These are phyloP conservation scores for Rhombomys opimus DNA, from an alignment of 2,113 vertebrate genomes.

Conservation along the genomic window DNA sequence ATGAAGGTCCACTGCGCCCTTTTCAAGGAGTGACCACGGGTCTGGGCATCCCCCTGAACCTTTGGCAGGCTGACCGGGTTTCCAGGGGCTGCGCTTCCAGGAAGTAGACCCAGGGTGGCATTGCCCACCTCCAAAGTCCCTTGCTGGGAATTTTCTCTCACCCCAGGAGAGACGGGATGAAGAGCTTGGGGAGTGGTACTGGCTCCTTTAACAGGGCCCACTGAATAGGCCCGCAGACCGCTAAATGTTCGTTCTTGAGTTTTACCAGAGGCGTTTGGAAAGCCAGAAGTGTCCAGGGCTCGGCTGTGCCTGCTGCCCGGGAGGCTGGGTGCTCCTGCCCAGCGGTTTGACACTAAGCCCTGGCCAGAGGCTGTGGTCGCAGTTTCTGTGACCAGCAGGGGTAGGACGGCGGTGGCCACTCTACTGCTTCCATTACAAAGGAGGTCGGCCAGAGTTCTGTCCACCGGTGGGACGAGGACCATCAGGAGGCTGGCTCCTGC, in stretches of 20 bases:
- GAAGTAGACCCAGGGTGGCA: neutral
- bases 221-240: neutral
- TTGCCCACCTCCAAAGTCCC: neutral
- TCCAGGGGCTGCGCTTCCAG: neutral
- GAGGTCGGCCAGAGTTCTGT: neutral
- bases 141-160: neutral
- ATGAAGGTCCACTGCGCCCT: conserved; percentile 88
- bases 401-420: neutral
- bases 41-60: neutral
- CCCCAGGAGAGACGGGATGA: neutral
- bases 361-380: neutral
- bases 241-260: neutral
- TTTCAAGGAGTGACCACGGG: conserved; percentile 75
- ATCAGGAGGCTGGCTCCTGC: conserved; percentile 85
- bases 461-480: conserved; percentile 85
- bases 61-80: conserved; percentile 24
- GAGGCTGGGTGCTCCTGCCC: neutral
- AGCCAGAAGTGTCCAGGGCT: neutral
- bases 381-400: neutral
- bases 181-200: neutral
- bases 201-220: neutral
- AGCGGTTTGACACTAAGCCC: neutral
- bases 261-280: neutral
- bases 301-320: neutral
- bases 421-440: conserved; percentile 83